Evolutionary conservation across 2,888 invertebrate species (phyloP), one percentile per base, ranked within the genome.

Genomic region (Polyommatus icarus): DNA sequence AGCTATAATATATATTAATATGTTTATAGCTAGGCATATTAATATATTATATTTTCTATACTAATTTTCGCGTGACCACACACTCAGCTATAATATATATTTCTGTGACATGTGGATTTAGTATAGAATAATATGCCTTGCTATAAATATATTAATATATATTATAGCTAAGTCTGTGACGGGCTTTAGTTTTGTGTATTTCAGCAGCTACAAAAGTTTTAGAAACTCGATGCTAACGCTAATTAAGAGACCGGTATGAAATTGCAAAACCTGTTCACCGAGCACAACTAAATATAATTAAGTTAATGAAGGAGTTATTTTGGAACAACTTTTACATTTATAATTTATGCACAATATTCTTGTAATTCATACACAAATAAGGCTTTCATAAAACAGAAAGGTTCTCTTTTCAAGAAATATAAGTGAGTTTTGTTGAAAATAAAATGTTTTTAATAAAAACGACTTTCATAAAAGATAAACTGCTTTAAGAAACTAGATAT

Each of bases 401-500:
- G 29, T 67, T 15, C 5, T 29, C 67, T 67, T 67, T 67, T 32
- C 2, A 32, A 29, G 29, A 67, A 67, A 67, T 4, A 32, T 67
- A 32, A 67, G 24, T 29, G 29, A 67, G 67, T 67, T 32, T 32
- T 18, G 1, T 67, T 29, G 29, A 67, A 67, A 32, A 67, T 67
- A 32, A 67, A 32, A 32, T 67, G 67, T 32, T 29, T 29, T 67
- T 67, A 15, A 67, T 67, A 67, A 32, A 32, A 15, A 18, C 29
- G 67, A 67, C 29, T 67, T 15, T 67, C 67, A 32, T 67, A 32
- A 67, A 67, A 67, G 67, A 67, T 67, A 29, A 67, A 67, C 29
- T 67, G 67, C 67, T 67, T 6, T 67, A 67, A 67, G 18, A 67
- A 67, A 67, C 24, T 67, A 67, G 61, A 29, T 67, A 67, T 67